phyloP scores from a whole-genome alignment of 2,113 vertebrate species.

The Saccopteryx leptura region DNA sequence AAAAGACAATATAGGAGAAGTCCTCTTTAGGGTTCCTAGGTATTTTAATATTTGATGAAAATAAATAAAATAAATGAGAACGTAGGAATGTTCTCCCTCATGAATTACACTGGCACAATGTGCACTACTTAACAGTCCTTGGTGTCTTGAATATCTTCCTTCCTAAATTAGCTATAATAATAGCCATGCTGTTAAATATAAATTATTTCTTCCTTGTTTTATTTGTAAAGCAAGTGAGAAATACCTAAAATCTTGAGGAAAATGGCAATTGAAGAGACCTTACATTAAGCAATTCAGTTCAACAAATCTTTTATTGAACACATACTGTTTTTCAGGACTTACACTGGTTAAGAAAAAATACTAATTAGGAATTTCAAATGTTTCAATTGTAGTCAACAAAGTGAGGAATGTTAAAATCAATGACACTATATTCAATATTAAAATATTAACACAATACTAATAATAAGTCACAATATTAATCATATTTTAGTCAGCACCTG shows the following conservation, averaged over 20 bases:
- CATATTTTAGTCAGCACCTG: not conserved
- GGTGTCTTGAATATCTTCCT: not conserved
- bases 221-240: not conserved
- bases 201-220: not conserved
- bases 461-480: not conserved
- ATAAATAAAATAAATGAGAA: not conserved
- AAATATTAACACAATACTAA: not conserved
- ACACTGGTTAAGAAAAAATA: not conserved
- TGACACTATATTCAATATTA: not conserved
- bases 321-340: not conserved
- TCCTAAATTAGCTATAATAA: not conserved
- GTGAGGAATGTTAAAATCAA: not conserved
- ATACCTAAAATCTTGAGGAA: not conserved
- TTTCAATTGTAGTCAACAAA: not conserved
- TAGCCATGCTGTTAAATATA: not conserved
- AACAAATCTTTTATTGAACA: not conserved
- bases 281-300: not conserved
- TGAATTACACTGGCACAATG: not conserved
- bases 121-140: not conserved
- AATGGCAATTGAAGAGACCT: not conserved
- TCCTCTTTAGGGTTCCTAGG: fast-evolving
- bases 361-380: not conserved
- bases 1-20: not conserved
- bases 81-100: not conserved
- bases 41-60: slow-evolving; percentile 25